phyloP scores from a whole-genome alignment of 2,113 vertebrate species.

The Geococcyx californianus region DNA sequence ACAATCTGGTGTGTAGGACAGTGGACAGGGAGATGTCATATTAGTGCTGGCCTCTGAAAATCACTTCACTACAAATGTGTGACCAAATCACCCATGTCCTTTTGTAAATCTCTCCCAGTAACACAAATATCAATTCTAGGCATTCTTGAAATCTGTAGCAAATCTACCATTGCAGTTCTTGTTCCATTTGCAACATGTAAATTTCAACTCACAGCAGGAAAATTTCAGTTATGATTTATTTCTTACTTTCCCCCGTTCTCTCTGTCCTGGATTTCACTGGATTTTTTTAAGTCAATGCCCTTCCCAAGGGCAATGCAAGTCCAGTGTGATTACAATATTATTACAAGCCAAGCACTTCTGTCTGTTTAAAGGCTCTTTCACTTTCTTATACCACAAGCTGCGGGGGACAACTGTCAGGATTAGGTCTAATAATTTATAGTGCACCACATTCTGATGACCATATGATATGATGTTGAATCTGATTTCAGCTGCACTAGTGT shows the following conservation, averaged over 20 bases:
- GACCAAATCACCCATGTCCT: not conserved
- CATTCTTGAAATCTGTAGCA: not conserved
- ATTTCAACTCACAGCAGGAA: not conserved
- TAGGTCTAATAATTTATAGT: not conserved
- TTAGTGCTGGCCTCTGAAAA: not conserved
- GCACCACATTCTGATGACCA: not conserved
- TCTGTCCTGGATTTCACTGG: not conserved
- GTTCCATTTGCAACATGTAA: not conserved
- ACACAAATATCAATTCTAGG: not conserved
- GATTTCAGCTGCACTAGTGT: not conserved
- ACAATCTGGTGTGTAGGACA: not conserved
- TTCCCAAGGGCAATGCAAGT: not conserved
- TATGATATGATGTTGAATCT: not conserved
- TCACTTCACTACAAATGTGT: not conserved
- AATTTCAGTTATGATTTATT: not conserved
- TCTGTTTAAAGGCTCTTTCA: not conserved
- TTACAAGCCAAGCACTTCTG: not conserved
- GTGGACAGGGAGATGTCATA: not conserved
- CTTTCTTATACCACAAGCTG: not conserved
- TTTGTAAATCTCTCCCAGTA: not conserved
- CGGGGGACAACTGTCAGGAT: not conserved
- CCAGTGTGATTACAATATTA: not conserved
- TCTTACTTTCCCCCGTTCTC: not conserved
- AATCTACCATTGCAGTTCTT: not conserved
- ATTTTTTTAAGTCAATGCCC: not conserved